Percentiles rank a stretch among this genome's conserved stretches.
Conservation (phyloP, 2,797 vertebrate genomes). For the Propithecus perrieri region DNA sequence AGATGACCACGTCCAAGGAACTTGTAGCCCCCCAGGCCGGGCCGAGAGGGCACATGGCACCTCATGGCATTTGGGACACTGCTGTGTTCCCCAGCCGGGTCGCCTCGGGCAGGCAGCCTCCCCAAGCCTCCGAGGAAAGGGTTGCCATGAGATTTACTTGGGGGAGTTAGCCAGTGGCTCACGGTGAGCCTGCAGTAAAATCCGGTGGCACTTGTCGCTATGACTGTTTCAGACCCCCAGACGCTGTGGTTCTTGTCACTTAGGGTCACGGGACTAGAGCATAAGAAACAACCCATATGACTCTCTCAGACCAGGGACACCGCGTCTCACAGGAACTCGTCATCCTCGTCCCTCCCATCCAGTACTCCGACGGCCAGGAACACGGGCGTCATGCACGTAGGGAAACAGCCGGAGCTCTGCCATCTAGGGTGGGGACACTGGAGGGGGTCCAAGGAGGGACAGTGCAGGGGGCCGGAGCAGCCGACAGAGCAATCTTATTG, state of each 20-base stretch:
- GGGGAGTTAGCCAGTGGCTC: fast-evolving
- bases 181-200: fast-evolving
- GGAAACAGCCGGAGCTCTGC: background rate
- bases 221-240: background rate
- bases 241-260: fast-evolving
- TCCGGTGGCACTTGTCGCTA: fast-evolving
- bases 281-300: fast-evolving
- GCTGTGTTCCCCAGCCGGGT: background rate
- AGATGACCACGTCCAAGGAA: background rate
- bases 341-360: fast-evolving
- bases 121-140: fast-evolving
- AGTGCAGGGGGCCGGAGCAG: background rate
- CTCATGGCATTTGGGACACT: fast-evolving
- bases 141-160: background rate
- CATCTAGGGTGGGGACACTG: background rate
- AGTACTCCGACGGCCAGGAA: fast-evolving
- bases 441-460: background rate
- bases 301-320: background rate
- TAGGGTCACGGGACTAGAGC: fast-evolving
- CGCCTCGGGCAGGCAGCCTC: background rate
- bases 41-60: fast-evolving
- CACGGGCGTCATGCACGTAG: fast-evolving
- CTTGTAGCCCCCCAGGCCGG: background rate
- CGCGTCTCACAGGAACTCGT: background rate
- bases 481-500: background rate